Evolutionary conservation across 2,888 invertebrate genomes (phyloP).

Genomic region (Helicoverpa assulta): DNA sequence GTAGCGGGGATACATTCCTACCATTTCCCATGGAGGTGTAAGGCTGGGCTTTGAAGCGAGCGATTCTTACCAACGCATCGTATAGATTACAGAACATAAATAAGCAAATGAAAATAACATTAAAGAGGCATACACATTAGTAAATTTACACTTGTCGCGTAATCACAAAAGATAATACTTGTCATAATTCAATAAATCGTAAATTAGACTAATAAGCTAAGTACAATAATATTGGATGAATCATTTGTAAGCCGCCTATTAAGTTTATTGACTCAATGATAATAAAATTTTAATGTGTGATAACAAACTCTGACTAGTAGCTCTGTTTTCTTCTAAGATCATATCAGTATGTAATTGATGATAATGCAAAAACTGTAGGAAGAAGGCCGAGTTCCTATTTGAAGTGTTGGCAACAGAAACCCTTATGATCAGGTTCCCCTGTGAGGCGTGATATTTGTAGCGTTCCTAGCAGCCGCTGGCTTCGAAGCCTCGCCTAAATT

Average conservation of each 20-base stretch:
- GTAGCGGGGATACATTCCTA: conserved; percentile 71
- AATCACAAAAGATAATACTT: conserved; percentile 23
- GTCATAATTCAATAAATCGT: conserved; percentile 3
- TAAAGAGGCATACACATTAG: not conserved
- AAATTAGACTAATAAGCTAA: not conserved
- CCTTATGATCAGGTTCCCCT: not conserved
- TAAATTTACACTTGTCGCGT: not conserved
- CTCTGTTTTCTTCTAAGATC: not conserved
- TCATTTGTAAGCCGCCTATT: conserved; percentile 11
- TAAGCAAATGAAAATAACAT: conserved; percentile 11
- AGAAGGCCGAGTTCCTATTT: not conserved
- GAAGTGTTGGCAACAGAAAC: not conserved
- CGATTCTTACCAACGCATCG: conserved; percentile 24
- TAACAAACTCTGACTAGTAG: conserved; percentile 11
- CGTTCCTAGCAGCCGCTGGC: conserved; percentile 45
- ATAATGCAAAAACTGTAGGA: not conserved
- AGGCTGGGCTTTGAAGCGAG: conserved; percentile 51
- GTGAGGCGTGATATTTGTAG: conserved; percentile 8
- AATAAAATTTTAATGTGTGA: conserved; percentile 9
- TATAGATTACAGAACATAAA: not conserved
- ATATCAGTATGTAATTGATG: not conserved
- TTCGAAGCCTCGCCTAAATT: conserved; percentile 61
- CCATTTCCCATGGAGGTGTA: conserved; percentile 69
- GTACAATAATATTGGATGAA: conserved; percentile 6
- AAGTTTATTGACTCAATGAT: conserved; percentile 7